These are phyloP conservation scores for Neopelma chrysocephalum DNA, from an alignment of 2,797 vertebrate genomes.

Conservation along the genomic window DNA sequence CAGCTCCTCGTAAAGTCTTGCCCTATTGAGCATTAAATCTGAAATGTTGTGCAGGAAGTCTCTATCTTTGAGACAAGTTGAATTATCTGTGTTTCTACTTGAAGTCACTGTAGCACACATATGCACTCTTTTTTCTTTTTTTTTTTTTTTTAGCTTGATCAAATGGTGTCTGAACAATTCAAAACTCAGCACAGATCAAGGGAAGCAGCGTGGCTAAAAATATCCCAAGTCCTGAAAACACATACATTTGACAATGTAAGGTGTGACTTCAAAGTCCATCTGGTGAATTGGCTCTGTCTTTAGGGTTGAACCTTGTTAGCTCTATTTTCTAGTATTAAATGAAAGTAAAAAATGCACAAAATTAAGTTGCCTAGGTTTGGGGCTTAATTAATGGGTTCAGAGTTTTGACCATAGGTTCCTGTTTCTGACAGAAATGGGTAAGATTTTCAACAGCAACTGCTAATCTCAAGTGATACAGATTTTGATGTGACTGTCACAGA, in stretches of 20 bases:
- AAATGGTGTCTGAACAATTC: background rate
- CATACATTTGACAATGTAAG: background rate
- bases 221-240: background rate
- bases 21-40: background rate
- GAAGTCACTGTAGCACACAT: background rate
- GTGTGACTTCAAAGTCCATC: constrained; percentile 31
- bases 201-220: background rate
- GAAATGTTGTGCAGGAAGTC: background rate
- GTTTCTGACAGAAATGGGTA: background rate
- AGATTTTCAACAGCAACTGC: background rate
- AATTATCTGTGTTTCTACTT: background rate
- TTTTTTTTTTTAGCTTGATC: background rate
- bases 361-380: background rate
- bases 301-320: background rate
- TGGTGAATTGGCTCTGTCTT: background rate
- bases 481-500: background rate
- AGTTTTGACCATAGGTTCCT: background rate
- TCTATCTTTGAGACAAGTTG: background rate
- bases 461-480: background rate
- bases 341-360: background rate
- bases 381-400: background rate
- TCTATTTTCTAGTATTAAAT: background rate
- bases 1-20: accelerated
- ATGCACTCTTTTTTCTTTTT: too few relatives aligned
- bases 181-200: constrained; percentile 11